Evolutionary conservation across 2,113 vertebrate species (phyloP).

Genomic region (Calidris pygmaea): DNA sequence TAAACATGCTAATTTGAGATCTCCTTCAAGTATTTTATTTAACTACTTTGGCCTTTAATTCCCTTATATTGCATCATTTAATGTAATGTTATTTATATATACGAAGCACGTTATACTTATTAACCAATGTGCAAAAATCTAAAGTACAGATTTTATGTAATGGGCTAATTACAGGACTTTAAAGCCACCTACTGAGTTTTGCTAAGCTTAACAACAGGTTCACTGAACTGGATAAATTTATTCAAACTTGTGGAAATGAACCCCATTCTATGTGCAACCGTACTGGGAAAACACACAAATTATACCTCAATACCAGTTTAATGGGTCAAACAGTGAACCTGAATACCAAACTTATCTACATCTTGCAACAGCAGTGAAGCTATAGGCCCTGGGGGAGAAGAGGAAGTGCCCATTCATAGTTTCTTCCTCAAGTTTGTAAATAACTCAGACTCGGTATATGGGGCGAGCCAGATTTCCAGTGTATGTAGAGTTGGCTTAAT

Average conservation of each 20-base stretch:
- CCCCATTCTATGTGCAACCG: conserved; percentile 82
- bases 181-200: conserved; percentile 88
- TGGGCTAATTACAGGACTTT: conserved; percentile 89
- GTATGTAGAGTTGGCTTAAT: neutral
- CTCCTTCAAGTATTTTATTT: conserved; percentile 84
- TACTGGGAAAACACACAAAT: conserved; percentile 90
- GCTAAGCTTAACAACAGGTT: conserved; percentile 86
- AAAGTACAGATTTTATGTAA: conserved; percentile 87
- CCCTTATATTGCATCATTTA: conserved; percentile 80
- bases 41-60: conserved; percentile 82
- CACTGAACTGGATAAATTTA: conserved; percentile 91
- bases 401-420: conserved; percentile 70
- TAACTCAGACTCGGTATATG: conserved; percentile 40
- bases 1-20: conserved; percentile 93
- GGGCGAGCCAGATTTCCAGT: conserved; percentile 11
- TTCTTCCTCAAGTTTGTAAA: conserved; percentile 74
- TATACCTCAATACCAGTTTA: conserved; percentile 88
- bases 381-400: conserved; percentile 66
- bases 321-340: conserved; percentile 86
- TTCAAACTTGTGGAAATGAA: conserved; percentile 88
- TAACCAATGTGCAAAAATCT: conserved; percentile 83
- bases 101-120: conserved; percentile 82
- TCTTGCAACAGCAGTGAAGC: conserved; percentile 74
- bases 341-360: conserved; percentile 81
- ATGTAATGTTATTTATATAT: conserved; percentile 81